Base-by-base conservation (phyloP, 2,113 vertebrate species). In the Vanacampus margaritifer region DNA sequence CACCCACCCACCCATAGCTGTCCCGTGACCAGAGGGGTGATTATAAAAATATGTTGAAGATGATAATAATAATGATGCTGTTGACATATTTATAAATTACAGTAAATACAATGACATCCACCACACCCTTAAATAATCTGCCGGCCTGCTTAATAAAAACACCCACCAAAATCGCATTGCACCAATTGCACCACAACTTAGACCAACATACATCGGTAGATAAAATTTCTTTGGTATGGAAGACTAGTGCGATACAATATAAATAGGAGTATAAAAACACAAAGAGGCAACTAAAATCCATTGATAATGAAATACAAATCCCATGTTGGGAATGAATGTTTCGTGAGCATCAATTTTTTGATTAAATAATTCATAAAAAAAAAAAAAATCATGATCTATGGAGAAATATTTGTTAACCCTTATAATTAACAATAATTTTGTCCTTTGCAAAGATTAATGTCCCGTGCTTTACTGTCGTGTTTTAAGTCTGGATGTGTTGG, bases 151-250 rank as follows among this genome's bases (percentile, higher is more conserved):
- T 32, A 4, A 32, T 32, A 2, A 32, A 32, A 32, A n/a, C n/a
- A n/a, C 4, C 28, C 28, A 32, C 28, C 28, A 32, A 32, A 32
- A 32, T 32, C 28, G 28, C 28, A 32, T 32, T 32, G 28, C 28
- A 4, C 28, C 28, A 32, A 32, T 32, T 32, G 28, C 28, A 4
- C 28, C 28, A 32, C 28, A 32, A 32, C 28, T 32, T 32, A 32
- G 28, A 32, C 28, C 28, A 2, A 4, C 28, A 91, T 90, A 65
- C 69, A 65, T 75, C 67, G 64, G 61, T 78, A 61, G 74, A 81
- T 87, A 87, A 86, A 89, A 85, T 86, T 88, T 85, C 83, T 87
- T 76, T 84, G 73, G 70, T 48, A 75, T 79, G 80, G 64, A 72
- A 19, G 73, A 79, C 72, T 73, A 81, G 80, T 74, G 73, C 78